These are phyloP conservation scores for Rhabdomys dilectus DNA, from an alignment of 2,113 vertebrate species.

Conservation along the genomic window DNA sequence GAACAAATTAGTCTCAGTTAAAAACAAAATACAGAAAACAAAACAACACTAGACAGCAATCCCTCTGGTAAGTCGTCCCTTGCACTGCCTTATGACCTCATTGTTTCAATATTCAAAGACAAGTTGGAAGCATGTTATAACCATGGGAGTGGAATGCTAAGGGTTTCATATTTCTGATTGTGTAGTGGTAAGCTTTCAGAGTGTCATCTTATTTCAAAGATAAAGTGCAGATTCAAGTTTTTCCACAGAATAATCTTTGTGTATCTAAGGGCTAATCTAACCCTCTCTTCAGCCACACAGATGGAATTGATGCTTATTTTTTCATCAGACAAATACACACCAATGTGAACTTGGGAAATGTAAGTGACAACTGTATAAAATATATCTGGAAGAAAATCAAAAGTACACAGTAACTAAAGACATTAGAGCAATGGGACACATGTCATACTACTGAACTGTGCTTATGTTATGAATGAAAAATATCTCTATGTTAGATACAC, in stretches of 20 bases:
- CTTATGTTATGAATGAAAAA: not conserved
- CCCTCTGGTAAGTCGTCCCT: too few species aligned
- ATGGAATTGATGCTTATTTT: not conserved
- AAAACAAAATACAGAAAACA: not conserved
- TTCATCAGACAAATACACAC: not conserved
- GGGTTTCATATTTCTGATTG: not conserved
- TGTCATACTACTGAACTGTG: not conserved
- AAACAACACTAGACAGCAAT: not conserved
- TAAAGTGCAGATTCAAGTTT: not conserved
- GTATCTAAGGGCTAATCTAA: not conserved
- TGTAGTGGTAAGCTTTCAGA: not conserved
- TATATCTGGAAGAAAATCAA: not conserved
- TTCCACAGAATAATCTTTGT: not conserved
- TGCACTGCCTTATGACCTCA: fast-evolving
- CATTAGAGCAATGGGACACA: not conserved
- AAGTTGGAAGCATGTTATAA: not conserved
- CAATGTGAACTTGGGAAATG: not conserved
- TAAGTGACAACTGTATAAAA: not conserved
- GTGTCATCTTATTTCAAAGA: not conserved
- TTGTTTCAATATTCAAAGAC: not conserved
- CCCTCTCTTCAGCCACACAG: not conserved
- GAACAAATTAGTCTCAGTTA: not conserved
- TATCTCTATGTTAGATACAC: not conserved
- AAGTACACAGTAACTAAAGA: not conserved
- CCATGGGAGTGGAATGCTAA: not conserved